Conservation (phyloP, 2,797 vertebrate species). For the Lithobates pipiens region DNA sequence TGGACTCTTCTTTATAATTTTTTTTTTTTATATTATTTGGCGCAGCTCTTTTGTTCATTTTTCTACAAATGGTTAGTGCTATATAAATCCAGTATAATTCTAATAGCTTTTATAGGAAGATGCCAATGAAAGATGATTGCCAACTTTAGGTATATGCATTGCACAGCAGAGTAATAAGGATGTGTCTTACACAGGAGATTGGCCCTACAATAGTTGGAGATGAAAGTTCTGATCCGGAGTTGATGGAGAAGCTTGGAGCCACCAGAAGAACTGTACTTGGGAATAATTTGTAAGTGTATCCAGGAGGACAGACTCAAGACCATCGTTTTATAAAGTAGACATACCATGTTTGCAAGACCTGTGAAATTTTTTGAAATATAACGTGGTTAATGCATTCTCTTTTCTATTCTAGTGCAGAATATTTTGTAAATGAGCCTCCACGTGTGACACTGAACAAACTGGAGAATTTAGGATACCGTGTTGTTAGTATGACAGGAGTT, state of each 20-base stretch:
- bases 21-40: no score
- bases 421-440: slow-evolving; percentile 89
- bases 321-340: no score
- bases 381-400: background rate
- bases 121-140: no score
- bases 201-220: slow-evolving; percentile 96
- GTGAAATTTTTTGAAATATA: no score
- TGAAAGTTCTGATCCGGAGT: slow-evolving; percentile 84
- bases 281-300: slow-evolving; percentile 92
- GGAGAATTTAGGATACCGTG: slow-evolving; percentile 87
- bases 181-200: slow-evolving; percentile 82
- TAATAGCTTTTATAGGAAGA: no score
- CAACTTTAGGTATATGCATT: no score
- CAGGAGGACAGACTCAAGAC: no score
- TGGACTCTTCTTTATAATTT: no score
- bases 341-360: no score
- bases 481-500: slow-evolving; percentile 92
- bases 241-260: slow-evolving; percentile 92
- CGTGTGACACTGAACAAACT: slow-evolving; percentile 93
- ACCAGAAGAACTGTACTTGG: slow-evolving; percentile 86
- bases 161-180: background rate
- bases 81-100: no score
- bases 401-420: slow-evolving; percentile 83
- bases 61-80: no score
- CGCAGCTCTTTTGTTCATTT: no score